Conservation (phyloP, 2,113 vertebrate genomes). For the Serilophus lunatus region DNA sequence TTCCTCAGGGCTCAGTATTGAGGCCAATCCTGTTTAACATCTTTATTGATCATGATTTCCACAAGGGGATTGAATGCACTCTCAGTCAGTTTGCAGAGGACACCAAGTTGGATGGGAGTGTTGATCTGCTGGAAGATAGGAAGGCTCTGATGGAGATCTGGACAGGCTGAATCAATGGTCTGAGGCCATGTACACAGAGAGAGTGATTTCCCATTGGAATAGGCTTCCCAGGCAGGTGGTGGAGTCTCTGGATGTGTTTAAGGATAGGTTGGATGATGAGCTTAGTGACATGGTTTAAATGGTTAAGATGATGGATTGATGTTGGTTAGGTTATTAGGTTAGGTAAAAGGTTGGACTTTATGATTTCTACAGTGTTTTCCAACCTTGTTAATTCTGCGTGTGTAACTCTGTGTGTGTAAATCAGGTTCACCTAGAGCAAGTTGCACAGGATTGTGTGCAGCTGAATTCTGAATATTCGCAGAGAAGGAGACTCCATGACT, state of each 20-base stretch:
- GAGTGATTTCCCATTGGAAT: too few relatives aligned
- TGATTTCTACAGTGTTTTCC: too few relatives aligned
- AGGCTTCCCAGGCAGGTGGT: too few relatives aligned
- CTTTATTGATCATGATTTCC: background rate
- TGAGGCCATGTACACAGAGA: too few relatives aligned
- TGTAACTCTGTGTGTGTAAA: too few relatives aligned
- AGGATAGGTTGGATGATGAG: too few relatives aligned
- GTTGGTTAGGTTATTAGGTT: too few relatives aligned
- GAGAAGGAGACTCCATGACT: background rate
- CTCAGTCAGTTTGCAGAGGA: background rate
- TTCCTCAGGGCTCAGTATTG: accelerated
- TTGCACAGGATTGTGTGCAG: background rate
- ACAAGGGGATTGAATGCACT: accelerated
- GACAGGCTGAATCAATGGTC: background rate
- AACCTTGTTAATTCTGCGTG: too few relatives aligned
- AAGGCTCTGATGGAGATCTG: background rate
- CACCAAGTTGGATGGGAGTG: accelerated
- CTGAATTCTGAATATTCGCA: background rate
- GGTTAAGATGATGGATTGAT: too few relatives aligned
- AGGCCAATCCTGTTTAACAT: background rate
- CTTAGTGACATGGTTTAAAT: too few relatives aligned
- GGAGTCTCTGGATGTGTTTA: too few relatives aligned
- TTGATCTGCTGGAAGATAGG: background rate
- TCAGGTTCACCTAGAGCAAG: background rate
- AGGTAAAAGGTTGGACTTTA: too few relatives aligned